Conservation (phyloP, 2,888 invertebrate genomes). For the Eristalinus aeneus region DNA sequence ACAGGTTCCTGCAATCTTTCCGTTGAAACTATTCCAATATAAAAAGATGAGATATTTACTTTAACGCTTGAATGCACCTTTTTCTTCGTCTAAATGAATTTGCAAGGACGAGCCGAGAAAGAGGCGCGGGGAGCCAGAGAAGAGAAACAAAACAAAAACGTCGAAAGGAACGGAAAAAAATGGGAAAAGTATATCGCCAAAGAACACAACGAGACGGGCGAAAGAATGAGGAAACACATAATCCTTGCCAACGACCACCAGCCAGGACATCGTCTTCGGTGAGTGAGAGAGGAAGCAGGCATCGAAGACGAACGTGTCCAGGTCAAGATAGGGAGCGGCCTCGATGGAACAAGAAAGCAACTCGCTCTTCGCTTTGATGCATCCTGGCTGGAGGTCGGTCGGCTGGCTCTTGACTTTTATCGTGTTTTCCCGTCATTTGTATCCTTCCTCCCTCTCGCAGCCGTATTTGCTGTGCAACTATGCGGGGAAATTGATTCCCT, state of each 20-base stretch:
- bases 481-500: slow-evolving; percentile 69
- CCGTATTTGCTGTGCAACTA: slow-evolving; percentile 67
- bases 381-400: slow-evolving; percentile 41
- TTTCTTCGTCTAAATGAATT: slow-evolving; percentile 70
- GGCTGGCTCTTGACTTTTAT: slow-evolving; percentile 69
- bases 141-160: slow-evolving; percentile 15
- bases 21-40: slow-evolving; percentile 71
- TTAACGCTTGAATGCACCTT: slow-evolving; percentile 71
- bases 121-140: not conserved
- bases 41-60: slow-evolving; percentile 71
- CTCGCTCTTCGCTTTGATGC: slow-evolving; percentile 50
- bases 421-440: slow-evolving; percentile 69
- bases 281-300: slow-evolving; percentile 56
- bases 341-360: slow-evolving; percentile 26
- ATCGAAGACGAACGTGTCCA: slow-evolving; percentile 58
- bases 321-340: slow-evolving; percentile 65
- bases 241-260: slow-evolving; percentile 24
- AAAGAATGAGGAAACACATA: slow-evolving; percentile 47
- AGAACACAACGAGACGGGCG: slow-evolving; percentile 60
- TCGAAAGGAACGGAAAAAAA: not conserved
- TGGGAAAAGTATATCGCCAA: slow-evolving; percentile 60
- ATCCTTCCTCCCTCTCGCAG: slow-evolving; percentile 49
- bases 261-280: slow-evolving; percentile 37
- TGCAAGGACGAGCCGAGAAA: slow-evolving; percentile 43
- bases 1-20: slow-evolving; percentile 44